These are phyloP conservation scores for Halcyon senegalensis DNA, from an alignment of 2,113 vertebrate genomes.

Conservation along the genomic window DNA sequence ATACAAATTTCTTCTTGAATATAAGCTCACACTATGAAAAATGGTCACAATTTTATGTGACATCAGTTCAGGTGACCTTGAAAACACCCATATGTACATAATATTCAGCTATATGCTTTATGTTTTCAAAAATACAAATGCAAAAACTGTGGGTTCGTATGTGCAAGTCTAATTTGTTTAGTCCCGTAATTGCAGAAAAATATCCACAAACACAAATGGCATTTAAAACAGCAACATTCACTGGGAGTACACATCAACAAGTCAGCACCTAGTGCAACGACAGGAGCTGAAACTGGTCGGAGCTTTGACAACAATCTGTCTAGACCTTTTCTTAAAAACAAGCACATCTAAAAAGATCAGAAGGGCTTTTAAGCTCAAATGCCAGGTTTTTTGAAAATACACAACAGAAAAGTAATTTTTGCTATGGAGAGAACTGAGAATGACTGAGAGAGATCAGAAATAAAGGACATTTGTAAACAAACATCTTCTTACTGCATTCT, in stretches of 20 bases:
- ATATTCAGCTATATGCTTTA: neutral
- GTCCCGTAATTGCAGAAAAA: constrained; percentile 29
- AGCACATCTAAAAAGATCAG: constrained; percentile 25
- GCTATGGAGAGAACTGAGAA: neutral
- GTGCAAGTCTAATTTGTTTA: constrained; percentile 3
- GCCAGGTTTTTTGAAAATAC: neutral
- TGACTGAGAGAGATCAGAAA: neutral
- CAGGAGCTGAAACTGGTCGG: neutral
- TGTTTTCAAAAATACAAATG: constrained; percentile 33
- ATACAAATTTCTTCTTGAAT: neutral
- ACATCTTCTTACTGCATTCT: neutral
- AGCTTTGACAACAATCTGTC: constrained; percentile 24
- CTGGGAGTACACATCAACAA: neutral
- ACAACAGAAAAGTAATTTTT: neutral
- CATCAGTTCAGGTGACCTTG: neutral
- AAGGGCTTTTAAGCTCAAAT: constrained; percentile 25
- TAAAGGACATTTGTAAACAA: neutral
- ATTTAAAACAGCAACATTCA: constrained; percentile 60
- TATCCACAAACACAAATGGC: constrained; percentile 39
- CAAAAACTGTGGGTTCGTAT: neutral
- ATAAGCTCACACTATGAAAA: neutral
- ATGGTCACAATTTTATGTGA: neutral
- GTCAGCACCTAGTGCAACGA: constrained; percentile 44
- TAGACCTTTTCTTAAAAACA: constrained; percentile 27
- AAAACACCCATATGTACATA: neutral